Percentiles rank a stretch among this genome's conserved stretches.
phyloP scores from a whole-genome alignment of 2,113 vertebrate genomes.

The Tupaia tana region DNA sequence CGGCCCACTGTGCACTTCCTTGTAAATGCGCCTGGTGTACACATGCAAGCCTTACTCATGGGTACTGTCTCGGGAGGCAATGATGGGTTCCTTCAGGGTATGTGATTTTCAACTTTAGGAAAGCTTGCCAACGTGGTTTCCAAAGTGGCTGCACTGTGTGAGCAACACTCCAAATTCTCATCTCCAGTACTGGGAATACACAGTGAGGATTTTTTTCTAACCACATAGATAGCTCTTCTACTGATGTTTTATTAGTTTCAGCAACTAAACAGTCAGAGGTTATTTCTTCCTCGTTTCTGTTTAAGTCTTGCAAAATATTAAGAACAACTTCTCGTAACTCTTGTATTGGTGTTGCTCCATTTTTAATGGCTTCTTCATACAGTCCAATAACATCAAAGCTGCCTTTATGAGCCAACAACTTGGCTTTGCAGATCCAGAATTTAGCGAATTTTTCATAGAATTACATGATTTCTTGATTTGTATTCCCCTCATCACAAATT shows the following conservation, averaged over 20 bases:
- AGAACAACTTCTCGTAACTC: too few species aligned
- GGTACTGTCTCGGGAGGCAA: neutral
- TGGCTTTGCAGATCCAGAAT: too few species aligned
- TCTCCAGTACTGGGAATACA: neutral
- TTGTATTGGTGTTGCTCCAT: too few species aligned
- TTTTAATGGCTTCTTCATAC: too few species aligned
- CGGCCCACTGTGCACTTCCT: neutral
- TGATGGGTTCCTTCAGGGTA: neutral
- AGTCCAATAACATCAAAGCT: too few species aligned
- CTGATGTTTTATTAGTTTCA: too few species aligned
- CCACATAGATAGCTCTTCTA: neutral
- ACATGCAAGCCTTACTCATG: fast-evolving
- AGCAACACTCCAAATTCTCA: neutral
- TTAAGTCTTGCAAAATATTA: too few species aligned
- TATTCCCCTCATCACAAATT: neutral
- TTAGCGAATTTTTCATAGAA: too few species aligned
- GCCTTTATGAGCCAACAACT: too few species aligned
- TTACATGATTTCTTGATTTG: neutral
- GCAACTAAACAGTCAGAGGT: too few species aligned
- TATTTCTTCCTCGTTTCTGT: too few species aligned
- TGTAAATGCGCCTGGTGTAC: neutral
- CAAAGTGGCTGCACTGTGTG: too few species aligned
- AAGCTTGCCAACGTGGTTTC: neutral
- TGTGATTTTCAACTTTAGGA: neutral
- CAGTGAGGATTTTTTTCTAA: neutral